phyloP scores from a whole-genome alignment of 2,888 invertebrate species.

The Ariolimax columbianus region DNA sequence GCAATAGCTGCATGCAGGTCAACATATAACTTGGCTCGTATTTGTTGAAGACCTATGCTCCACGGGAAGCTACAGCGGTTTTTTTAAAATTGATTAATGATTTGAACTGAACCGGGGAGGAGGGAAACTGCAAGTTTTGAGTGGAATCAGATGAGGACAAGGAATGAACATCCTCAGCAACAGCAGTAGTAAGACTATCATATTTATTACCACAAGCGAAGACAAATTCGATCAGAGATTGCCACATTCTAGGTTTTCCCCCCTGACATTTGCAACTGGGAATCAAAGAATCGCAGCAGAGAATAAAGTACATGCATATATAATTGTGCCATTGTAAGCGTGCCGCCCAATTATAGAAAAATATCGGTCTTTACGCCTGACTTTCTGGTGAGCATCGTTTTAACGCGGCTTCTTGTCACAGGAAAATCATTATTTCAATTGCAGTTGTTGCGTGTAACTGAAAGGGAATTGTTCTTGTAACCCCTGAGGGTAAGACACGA shows the following conservation, averaged over 20 bases:
- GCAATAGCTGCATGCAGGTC: too few species aligned
- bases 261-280: background rate
- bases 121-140: too few species aligned
- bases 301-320: background rate
- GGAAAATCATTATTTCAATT: constrained; percentile 12
- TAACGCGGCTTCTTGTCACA: background rate
- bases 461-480: background rate
- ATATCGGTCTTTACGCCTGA: background rate
- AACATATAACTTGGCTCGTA: too few species aligned
- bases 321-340: background rate
- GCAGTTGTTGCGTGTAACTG: background rate
- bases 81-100: too few species aligned
- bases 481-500: background rate
- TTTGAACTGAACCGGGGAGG: too few species aligned
- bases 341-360: background rate
- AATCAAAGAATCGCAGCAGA: background rate
- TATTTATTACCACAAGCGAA: too few species aligned
- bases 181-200: too few species aligned
- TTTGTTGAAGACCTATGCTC: too few species aligned
- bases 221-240: background rate
- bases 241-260: background rate
- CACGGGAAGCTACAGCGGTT: too few species aligned
- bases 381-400: background rate
- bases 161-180: too few species aligned
- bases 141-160: too few species aligned